Percentiles rank a stretch among this genome's conserved stretches.
These are phyloP conservation scores for Rhaphigaster nebulosa DNA, from an alignment of 2,888 invertebrate species.

Conservation along the genomic window DNA sequence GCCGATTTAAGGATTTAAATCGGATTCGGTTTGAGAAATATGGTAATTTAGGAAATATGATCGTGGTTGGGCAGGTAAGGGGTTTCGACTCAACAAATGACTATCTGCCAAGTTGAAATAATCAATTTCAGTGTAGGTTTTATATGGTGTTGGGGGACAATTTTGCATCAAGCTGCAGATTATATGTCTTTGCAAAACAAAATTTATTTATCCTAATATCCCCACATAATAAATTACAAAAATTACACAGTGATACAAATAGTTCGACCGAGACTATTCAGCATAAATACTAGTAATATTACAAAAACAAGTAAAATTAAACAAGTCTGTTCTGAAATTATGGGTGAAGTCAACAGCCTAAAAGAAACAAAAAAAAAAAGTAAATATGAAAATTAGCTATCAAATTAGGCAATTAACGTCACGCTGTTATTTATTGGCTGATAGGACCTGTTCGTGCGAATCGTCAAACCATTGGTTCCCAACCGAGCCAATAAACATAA, in stretches of 20 bases:
- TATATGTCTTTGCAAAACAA: too few species aligned
- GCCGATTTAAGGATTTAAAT: not conserved
- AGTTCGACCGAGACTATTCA: too few species aligned
- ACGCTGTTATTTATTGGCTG: constrained; percentile 22
- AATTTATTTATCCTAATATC: too few species aligned
- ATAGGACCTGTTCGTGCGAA: not conserved
- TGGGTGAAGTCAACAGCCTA: too few species aligned
- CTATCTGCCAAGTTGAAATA: not conserved
- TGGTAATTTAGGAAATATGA: not conserved
- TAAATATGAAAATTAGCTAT: not conserved
- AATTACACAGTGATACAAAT: too few species aligned
- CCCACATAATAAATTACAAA: too few species aligned
- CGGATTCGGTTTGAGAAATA: not conserved
- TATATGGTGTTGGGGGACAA: not conserved
- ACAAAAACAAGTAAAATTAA: not conserved
- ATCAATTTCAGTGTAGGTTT: not conserved
- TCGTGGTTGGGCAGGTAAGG: not conserved
- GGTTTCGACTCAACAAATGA: not conserved
- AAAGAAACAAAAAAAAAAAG: not conserved
- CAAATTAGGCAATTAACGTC: not conserved
- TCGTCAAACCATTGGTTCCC: not conserved
- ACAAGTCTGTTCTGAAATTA: not conserved
- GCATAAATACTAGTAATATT: too few species aligned
- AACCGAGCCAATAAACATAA: not conserved
- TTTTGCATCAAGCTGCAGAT: not conserved